Evolutionary conservation across 2,797 vertebrate species (phyloP), one percentile per base, ranked within the genome.

Genomic region (Myotis myotis): DNA sequence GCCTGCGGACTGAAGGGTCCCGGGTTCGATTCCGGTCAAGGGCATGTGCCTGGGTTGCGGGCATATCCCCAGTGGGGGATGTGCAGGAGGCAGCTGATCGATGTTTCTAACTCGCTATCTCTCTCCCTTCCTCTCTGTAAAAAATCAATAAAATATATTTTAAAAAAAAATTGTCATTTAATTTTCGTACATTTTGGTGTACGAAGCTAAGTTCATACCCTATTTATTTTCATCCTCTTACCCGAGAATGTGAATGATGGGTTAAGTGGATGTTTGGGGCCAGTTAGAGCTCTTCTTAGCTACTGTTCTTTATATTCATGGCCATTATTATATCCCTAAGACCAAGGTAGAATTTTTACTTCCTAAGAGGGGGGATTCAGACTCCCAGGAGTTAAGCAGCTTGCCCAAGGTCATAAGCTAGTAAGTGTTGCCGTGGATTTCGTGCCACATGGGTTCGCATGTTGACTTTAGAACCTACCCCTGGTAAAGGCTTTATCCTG

Each of bases 321-420:
- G 72, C n/a, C 62, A 93, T 94, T 76, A 66, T 49, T 60, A 0
- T 89, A 76, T 44, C n/a, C 9, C 49, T 89, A 23, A 41, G 28
- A 38, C 30, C 57, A 47, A 60, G 72, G 47, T 95, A 28, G 57
- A 88, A 30, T 74, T 70, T 89, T 92, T 93, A 25, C 78, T 95
- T 84, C n/a, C 7, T 22, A 80, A 53, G 17, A 36, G 81, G 38
- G 38, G 23, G 71, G 87, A 49, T 30, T 41, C 70, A 94, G 33
- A 51, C 25, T 91, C 12, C 49, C 0, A 55, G 44, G 33, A 44
- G 33, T 89, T 83, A 83, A 84, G 15, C 53, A 49, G 1, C 44
- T 41, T 62, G 11, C 8, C n/a, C 20, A 71, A 47, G 49, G 33
- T 78, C 6, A 11, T 87, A 38, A 94, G 22, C 9, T 89, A 66